Percentiles rank a stretch among this genome's conserved stretches.
Conservation (phyloP, 2,797 vertebrate species). For the Spheniscus humboldti region DNA sequence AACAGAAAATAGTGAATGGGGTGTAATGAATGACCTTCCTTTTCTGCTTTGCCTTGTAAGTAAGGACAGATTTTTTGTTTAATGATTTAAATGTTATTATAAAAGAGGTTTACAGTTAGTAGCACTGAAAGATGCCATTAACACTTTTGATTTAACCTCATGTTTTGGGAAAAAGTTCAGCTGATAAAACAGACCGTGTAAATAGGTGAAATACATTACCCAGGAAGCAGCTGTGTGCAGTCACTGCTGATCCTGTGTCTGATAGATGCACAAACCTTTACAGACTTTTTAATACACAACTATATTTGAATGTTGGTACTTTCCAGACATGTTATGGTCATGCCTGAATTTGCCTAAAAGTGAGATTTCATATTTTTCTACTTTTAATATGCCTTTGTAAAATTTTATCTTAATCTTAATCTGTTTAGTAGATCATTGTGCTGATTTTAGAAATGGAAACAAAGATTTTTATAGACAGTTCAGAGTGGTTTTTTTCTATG, state of each 20-base stretch:
- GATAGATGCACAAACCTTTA: background rate
- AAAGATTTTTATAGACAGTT: background rate
- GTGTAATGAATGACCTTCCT: constrained; percentile 68
- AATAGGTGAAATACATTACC: constrained; percentile 27
- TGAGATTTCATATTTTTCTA: background rate
- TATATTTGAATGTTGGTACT: background rate
- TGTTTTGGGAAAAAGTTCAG: background rate
- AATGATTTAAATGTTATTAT: constrained; percentile 44
- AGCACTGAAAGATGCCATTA: constrained; percentile 33
- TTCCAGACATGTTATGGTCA: background rate
- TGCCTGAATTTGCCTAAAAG: background rate
- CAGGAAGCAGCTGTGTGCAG: background rate
- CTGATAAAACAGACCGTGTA: constrained; percentile 9
- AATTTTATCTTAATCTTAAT: background rate
- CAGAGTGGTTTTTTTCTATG: background rate
- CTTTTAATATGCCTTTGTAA: background rate
- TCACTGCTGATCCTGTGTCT: background rate
- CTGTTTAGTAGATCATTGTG: background rate
- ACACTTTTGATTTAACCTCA: constrained; percentile 42
- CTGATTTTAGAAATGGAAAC: background rate
- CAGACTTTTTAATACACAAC: background rate
- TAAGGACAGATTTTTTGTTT: constrained; percentile 72
- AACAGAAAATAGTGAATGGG: constrained; percentile 69
- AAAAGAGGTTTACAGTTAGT: background rate
- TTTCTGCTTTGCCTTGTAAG: constrained; percentile 73